These are phyloP conservation scores for Apodemia hepburni DNA, from an alignment of 2,888 invertebrate genomes.

Conservation along the genomic window DNA sequence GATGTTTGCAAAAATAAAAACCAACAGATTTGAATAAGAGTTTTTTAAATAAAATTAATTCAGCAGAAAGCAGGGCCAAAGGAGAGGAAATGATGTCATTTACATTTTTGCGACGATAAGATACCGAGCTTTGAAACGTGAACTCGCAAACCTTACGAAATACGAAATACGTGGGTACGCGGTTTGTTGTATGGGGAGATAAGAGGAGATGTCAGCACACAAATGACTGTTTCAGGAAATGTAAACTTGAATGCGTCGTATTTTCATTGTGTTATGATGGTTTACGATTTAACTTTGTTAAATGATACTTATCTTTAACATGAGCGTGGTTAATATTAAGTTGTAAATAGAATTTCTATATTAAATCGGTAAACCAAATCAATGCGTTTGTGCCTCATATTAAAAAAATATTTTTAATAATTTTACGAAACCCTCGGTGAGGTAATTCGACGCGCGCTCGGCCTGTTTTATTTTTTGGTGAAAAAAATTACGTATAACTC, in stretches of 20 bases:
- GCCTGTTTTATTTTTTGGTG: too few relatives aligned
- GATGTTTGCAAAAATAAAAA: not conserved
- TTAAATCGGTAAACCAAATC: too few relatives aligned
- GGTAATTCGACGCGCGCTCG: too few relatives aligned
- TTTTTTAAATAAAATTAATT: not conserved
- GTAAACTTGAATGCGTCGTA: not conserved
- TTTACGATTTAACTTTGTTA: not conserved
- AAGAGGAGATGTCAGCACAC: not conserved
- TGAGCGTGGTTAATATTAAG: not conserved
- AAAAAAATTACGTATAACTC: too few relatives aligned
- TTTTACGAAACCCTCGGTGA: too few relatives aligned
- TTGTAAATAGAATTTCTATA: too few relatives aligned
- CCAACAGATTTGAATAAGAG: not conserved
- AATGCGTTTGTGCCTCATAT: too few relatives aligned
- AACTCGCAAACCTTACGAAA: not conserved
- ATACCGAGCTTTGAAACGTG: not conserved
- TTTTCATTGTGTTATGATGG: not conserved
- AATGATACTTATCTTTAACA: not conserved
- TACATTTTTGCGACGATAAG: not conserved
- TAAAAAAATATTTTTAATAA: too few relatives aligned
- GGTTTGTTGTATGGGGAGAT: not conserved
- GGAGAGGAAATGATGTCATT: slow-evolving; percentile 2
- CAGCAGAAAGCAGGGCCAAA: not conserved
- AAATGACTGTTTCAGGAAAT: not conserved
- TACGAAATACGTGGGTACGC: not conserved